Percentiles rank a stretch among this genome's conserved stretches.
phyloP scores from a whole-genome alignment of 2,797 vertebrate species.

The Gallinago stenura region DNA sequence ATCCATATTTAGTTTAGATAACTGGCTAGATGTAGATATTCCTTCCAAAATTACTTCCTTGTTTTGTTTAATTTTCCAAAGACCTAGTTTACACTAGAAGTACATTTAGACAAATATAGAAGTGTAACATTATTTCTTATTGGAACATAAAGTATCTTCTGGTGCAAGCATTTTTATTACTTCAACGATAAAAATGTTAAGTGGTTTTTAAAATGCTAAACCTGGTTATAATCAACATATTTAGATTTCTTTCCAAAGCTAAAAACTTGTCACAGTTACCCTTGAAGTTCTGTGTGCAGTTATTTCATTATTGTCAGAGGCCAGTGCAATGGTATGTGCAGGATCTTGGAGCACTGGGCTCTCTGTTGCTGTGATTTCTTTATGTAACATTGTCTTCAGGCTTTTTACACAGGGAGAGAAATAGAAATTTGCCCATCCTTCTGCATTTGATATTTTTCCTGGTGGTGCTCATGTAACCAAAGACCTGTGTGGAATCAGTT shows the following conservation, averaged over 20 bases:
- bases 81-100: neutral
- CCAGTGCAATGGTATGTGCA: neutral
- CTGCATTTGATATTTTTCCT: neutral
- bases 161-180: neutral
- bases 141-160: neutral
- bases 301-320: neutral
- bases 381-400: neutral
- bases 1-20: neutral
- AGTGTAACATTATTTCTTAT: neutral
- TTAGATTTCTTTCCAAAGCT: neutral
- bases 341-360: neutral
- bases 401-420: neutral
- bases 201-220: neutral
- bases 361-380: neutral
- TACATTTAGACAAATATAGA: neutral
- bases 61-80: neutral
- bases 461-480: neutral
- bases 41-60: neutral
- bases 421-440: neutral
- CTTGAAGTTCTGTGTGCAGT: neutral
- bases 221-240: neutral
- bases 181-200: neutral
- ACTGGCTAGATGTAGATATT: neutral
- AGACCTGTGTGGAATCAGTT: neutral
- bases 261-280: neutral